phyloP scores from a whole-genome alignment of 2,113 vertebrate species.

The Paraplagusia blochii region DNA sequence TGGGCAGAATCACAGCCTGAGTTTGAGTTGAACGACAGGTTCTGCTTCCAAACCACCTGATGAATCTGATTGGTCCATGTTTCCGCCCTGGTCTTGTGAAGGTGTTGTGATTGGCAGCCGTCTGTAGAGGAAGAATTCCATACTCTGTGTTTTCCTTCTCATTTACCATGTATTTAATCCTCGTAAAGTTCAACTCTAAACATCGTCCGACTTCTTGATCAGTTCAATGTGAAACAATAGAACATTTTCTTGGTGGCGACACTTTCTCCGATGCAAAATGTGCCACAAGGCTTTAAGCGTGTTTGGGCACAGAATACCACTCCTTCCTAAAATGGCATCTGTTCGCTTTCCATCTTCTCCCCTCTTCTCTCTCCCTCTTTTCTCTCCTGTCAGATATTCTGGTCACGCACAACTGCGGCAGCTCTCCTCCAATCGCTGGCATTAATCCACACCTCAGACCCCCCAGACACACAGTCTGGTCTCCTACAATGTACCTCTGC shows the following conservation, averaged over 20 bases:
- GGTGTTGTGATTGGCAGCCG: too few species aligned
- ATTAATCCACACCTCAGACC: constrained; percentile 79
- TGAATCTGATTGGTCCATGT: constrained; percentile 9
- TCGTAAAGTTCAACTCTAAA: constrained; percentile 18
- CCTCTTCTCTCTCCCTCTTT: constrained; percentile 36
- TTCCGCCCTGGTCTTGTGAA: too few species aligned
- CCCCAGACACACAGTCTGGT: constrained; percentile 70
- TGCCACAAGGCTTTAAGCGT: constrained; percentile 19
- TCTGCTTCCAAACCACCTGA: constrained; percentile 28
- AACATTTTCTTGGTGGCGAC: constrained; percentile 8
- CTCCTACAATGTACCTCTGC: constrained; percentile 76
- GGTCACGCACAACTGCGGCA: constrained; percentile 78
- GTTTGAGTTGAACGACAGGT: constrained; percentile 31
- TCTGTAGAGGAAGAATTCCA: too few species aligned
- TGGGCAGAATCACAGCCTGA: constrained; percentile 14
- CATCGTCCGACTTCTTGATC: neutral
- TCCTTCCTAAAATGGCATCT: constrained; percentile 50
- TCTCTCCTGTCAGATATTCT: constrained; percentile 69
- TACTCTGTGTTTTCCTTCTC: neutral
- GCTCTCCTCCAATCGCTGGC: constrained; percentile 77
- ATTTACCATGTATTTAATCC: constrained; percentile 19
- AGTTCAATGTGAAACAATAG: neutral
- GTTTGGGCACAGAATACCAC: constrained; percentile 36
- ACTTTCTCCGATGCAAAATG: constrained; percentile 13
- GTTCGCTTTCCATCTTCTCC: constrained; percentile 50